Evolutionary conservation across 2,797 vertebrate genomes (phyloP).

Genomic region (Clarias laeviceps): DNA sequence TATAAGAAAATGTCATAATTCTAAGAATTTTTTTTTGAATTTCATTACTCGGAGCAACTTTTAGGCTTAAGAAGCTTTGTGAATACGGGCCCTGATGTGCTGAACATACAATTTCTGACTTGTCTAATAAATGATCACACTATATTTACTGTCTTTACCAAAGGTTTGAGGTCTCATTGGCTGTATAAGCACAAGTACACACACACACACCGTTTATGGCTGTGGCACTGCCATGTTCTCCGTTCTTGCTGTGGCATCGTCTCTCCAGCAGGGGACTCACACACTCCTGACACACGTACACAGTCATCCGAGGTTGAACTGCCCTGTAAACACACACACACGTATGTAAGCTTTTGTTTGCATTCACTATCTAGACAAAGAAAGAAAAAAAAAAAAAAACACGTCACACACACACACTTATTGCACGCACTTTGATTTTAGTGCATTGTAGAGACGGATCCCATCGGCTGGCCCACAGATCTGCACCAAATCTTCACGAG

Average conservation of each 20-base stretch:
- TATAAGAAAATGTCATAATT: no score
- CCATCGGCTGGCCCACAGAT: constrained; percentile 96
- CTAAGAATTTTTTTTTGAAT: no score
- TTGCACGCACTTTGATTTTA: constrained; percentile 87
- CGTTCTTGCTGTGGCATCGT: constrained; percentile 78
- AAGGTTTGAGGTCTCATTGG: not conserved
- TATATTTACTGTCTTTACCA: not conserved
- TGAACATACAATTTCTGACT: not conserved
- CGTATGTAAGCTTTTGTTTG: not conserved
- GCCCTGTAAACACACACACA: constrained; percentile 75
- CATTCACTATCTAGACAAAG: not conserved
- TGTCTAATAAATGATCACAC: not conserved
- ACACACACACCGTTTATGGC: constrained; percentile 82
- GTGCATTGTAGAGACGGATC: constrained; percentile 92
- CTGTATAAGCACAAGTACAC: not conserved
- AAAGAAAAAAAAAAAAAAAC: no score
- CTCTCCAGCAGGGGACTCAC: constrained; percentile 79
- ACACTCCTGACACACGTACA: constrained; percentile 90
- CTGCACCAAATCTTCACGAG: constrained; percentile 92
- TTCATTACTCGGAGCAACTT: no score
- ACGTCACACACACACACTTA: not conserved
- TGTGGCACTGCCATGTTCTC: constrained; percentile 78
- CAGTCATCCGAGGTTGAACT: constrained; percentile 88
- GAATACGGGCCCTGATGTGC: no score
- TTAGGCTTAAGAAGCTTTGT: no score